These are phyloP conservation scores for Rambutsinella grinnellia DNA, from an alignment of 2,888 invertebrate species.

Conservation along the genomic window DNA sequence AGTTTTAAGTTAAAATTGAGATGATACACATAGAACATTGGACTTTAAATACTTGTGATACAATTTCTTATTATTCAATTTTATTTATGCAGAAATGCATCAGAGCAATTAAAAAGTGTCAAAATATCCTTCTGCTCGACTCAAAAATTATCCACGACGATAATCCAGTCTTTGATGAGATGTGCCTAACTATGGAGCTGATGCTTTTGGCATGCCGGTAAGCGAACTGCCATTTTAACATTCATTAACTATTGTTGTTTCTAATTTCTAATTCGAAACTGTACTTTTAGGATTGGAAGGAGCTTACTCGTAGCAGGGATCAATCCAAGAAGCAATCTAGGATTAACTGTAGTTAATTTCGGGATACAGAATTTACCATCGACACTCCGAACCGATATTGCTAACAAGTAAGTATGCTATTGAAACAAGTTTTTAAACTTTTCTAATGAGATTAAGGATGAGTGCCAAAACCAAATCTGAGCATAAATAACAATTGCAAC, in stretches of 20 bases:
- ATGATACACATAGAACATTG: neutral
- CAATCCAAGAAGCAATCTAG: slow-evolving; percentile 74
- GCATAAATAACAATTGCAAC: too few species aligned
- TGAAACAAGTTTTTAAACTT: neutral
- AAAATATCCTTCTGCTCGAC: slow-evolving; percentile 70
- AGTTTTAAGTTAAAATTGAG: slow-evolving; percentile 62
- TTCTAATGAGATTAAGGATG: neutral
- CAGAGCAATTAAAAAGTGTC: slow-evolving; percentile 73
- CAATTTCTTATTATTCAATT: slow-evolving; percentile 64
- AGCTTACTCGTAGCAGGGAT: slow-evolving; percentile 73
- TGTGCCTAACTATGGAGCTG: slow-evolving; percentile 75
- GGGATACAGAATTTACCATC: slow-evolving; percentile 76
- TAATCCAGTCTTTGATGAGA: slow-evolving; percentile 72
- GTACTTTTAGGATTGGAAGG: slow-evolving; percentile 72
- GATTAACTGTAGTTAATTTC: slow-evolving; percentile 74
- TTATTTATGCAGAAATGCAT: slow-evolving; percentile 71
- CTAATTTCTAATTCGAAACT: too few species aligned
- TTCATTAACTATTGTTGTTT: neutral
- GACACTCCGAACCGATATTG: slow-evolving; percentile 76
- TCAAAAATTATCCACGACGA: slow-evolving; percentile 67
- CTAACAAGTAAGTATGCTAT: slow-evolving; percentile 72
- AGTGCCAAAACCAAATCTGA: too few species aligned
- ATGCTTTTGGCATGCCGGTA: slow-evolving; percentile 74
- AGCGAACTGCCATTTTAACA: slow-evolving; percentile 8
- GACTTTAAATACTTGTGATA: too few species aligned